A percentile compares a stretch with the other conserved stretches of the same genome.
phyloP scores from a whole-genome alignment of 1,140 invertebrate genomes.

The Calycopis cecrops region DNA sequence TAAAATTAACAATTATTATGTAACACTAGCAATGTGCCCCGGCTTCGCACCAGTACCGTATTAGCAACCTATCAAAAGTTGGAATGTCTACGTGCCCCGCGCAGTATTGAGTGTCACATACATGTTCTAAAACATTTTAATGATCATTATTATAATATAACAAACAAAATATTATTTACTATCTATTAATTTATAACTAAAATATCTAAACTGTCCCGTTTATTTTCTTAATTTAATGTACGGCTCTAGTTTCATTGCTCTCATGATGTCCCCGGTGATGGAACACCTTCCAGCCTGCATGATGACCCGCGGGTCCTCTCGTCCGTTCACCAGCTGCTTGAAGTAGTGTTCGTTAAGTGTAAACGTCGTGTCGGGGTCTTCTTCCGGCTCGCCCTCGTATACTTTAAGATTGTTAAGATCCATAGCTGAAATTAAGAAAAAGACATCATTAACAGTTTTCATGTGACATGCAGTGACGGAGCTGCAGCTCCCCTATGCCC shows the following conservation, averaged over 20 bases:
- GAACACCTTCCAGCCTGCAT: constrained; percentile 69
- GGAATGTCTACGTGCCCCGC: no score
- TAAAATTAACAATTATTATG: no score
- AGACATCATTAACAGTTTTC: background rate
- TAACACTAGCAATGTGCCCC: no score
- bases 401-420: constrained; percentile 64
- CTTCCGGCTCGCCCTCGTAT: constrained; percentile 63
- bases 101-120: no score
- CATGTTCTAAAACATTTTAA: no score
- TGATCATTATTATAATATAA: no score
- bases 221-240: constrained; percentile 62
- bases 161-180: background rate
- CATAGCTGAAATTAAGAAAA: constrained; percentile 48
- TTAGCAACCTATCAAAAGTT: no score
- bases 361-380: constrained; percentile 66
- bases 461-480: no score
- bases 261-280: constrained; percentile 70
- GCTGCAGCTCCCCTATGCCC: no score
- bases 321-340: constrained; percentile 56
- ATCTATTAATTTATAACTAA: no score
- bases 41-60: no score
- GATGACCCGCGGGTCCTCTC: constrained; percentile 53
- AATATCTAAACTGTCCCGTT: no score
- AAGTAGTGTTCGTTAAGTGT: constrained; percentile 66
- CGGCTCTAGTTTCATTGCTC: constrained; percentile 71